A percentile compares a stretch with the other conserved stretches of the same genome.
Conservation (phyloP, 1,140 invertebrate genomes). For the Arion vulgaris region DNA sequence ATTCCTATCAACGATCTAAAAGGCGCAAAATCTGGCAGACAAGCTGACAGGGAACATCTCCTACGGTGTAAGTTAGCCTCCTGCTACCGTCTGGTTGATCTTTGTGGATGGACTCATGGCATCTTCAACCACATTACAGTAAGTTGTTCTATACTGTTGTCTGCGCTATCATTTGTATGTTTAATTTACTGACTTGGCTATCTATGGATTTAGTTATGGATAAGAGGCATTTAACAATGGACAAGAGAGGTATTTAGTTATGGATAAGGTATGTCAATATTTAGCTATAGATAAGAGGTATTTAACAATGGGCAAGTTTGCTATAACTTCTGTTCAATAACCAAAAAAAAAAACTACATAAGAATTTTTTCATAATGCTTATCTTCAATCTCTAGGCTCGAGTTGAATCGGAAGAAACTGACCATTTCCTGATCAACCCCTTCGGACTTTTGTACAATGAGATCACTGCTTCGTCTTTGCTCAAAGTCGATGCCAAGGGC, state of each 20-base stretch:
- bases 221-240: too few species aligned
- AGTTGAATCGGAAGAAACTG: slow-evolving; percentile 89
- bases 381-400: slow-evolving; percentile 81
- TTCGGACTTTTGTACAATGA: slow-evolving; percentile 97
- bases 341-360: too few species aligned
- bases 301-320: too few species aligned
- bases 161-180: too few species aligned
- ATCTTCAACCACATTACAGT: slow-evolving; percentile 85
- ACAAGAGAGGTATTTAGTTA: too few species aligned
- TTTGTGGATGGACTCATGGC: slow-evolving; percentile 96
- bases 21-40: slow-evolving; percentile 93
- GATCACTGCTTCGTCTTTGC: slow-evolving; percentile 95
- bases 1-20: slow-evolving; percentile 98
- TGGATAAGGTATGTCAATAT: too few species aligned
- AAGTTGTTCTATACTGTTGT: slow-evolving; percentile 53
- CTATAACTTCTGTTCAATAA: too few species aligned
- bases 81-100: slow-evolving; percentile 93
- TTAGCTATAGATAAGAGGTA: too few species aligned
- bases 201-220: too few species aligned
- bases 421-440: slow-evolving; percentile 97
- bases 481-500: slow-evolving; percentile 91
- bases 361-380: too few species aligned
- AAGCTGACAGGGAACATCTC: slow-evolving; percentile 95
- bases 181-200: too few species aligned
- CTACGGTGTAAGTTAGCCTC: slow-evolving; percentile 96